A percentile compares a stretch with the other conserved stretches of the same genome.
Evolutionary conservation across 2,113 vertebrate genomes (phyloP).

Genomic region (Melospiza melodia): DNA sequence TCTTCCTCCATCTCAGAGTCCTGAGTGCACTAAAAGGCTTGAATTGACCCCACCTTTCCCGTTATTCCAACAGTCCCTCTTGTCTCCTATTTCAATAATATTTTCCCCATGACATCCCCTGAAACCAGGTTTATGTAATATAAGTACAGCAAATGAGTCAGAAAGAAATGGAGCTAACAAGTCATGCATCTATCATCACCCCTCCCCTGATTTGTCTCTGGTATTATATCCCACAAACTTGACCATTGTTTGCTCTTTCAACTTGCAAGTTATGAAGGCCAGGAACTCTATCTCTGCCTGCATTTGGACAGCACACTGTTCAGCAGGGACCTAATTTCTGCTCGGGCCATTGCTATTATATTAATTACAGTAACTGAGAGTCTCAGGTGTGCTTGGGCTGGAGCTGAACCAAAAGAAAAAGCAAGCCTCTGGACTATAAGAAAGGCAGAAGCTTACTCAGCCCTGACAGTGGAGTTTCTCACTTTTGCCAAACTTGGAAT

Average conservation of each 20-base stretch:
- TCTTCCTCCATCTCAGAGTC: background rate
- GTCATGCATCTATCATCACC: constrained; percentile 46
- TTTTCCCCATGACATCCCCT: constrained; percentile 21
- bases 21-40: background rate
- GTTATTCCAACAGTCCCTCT: background rate
- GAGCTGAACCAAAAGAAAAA: constrained; percentile 12
- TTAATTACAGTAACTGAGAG: constrained; percentile 18
- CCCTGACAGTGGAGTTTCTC: background rate
- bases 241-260: constrained; percentile 32
- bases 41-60: background rate
- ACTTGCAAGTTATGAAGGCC: background rate
- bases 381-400: constrained; percentile 46
- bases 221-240: constrained; percentile 4
- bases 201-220: background rate
- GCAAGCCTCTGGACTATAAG: background rate
- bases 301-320: background rate
- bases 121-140: constrained; percentile 36
- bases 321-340: constrained; percentile 26
- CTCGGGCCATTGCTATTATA: background rate
- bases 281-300: background rate
- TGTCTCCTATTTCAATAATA: background rate
- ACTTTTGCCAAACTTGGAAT: background rate
- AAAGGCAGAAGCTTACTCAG: background rate
- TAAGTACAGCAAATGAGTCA: constrained; percentile 35
- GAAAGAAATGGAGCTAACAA: constrained; percentile 36